Base-by-base conservation (phyloP, 30 jellyfish, hydroid and myxozoan species). In the Cassiopea andromeda region DNA sequence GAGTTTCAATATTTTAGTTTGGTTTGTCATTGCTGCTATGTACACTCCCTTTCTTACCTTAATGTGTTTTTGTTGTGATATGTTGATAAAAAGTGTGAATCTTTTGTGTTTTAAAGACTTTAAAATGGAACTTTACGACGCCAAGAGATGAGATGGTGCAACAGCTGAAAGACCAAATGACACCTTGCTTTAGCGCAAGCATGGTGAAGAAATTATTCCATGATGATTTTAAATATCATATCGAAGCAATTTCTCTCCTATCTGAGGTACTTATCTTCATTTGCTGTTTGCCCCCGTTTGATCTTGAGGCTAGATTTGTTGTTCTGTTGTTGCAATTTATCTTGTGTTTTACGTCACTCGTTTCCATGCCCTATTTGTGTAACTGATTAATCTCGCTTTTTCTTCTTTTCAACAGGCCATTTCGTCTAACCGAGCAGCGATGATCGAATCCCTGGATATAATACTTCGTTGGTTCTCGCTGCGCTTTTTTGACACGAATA, bases 71-170 rank as follows among this genome's bases (percentile, higher is more conserved):
- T 4, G 73, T 9, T 9, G 73, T 13, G 27, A 2, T 64, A 17
- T 13, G 13, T 58, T 58, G 14, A 58, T 58, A 14, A 6, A 7
- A 58, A 0, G 0, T 58, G 68, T 58, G 68, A 6, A 58, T 64
- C 73, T 64, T 64, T 5, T 13, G 8, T 13, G 73, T 64, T 16
- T 17, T 70, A 15, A 48, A 94, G 98, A 97, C 93, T 12, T 76
- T 94, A 81, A 91, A 91, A 46, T 94, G 98, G 98, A 94, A 94
- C 76, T 94, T 94, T 83, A 58, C 97, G 60, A 81, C 94, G 2
- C 98, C 98, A 54, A 89, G 98, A 6, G 98, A 94, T 12, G 98
- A 94, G 75, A 82, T 90, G 60, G 95, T 94, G 64, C 98, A 90
- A 54, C 98, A 94, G 81, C 85, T 94, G 58, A 94, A 90, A 83